These are phyloP conservation scores for Alligator mississippiensis DNA, from an alignment of 2,113 vertebrate genomes.

Conservation along the genomic window DNA sequence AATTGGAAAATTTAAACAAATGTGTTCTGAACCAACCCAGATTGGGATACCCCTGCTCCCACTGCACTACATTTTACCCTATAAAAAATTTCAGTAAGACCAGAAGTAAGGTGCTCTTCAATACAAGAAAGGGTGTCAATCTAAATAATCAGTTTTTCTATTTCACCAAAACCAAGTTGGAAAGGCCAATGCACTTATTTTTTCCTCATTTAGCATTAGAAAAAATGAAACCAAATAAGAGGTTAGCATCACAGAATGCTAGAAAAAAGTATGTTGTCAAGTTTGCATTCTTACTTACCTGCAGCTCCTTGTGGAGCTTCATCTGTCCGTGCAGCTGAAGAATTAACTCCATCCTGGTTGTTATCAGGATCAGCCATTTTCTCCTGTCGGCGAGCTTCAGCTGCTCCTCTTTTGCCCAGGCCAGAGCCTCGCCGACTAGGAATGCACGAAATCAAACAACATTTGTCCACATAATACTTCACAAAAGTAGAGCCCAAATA, in stretches of 20 bases:
- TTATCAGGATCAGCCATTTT: slow-evolving; percentile 99
- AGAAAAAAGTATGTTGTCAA: not conserved
- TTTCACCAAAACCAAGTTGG: too few relatives aligned
- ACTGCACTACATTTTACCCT: not conserved
- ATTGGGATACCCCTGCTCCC: not conserved
- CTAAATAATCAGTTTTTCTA: not conserved
- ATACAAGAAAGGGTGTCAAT: not conserved
- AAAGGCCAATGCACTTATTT: not conserved
- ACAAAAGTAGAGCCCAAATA: not conserved
- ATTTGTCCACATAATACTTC: too few relatives aligned
- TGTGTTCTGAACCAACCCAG: not conserved
- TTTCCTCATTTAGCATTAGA: not conserved
- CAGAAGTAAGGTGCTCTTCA: not conserved
- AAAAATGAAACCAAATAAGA: not conserved
- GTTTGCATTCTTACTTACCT: slow-evolving; percentile 76
- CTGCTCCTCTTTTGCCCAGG: slow-evolving; percentile 99
- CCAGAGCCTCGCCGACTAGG: slow-evolving; percentile 99
- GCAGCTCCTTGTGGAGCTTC: slow-evolving; percentile 98
- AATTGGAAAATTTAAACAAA: not conserved
- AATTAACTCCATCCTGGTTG: slow-evolving; percentile 98
- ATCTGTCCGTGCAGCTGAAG: slow-evolving; percentile 93
- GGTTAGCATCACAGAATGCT: not conserved
- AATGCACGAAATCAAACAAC: not conserved
- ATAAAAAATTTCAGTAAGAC: not conserved
- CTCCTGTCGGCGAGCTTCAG: slow-evolving; percentile 98